Percentiles rank a stretch among this genome's conserved stretches.
phyloP scores from a whole-genome alignment of 2,888 invertebrate species.

The Pandemis cinnamomeana region DNA sequence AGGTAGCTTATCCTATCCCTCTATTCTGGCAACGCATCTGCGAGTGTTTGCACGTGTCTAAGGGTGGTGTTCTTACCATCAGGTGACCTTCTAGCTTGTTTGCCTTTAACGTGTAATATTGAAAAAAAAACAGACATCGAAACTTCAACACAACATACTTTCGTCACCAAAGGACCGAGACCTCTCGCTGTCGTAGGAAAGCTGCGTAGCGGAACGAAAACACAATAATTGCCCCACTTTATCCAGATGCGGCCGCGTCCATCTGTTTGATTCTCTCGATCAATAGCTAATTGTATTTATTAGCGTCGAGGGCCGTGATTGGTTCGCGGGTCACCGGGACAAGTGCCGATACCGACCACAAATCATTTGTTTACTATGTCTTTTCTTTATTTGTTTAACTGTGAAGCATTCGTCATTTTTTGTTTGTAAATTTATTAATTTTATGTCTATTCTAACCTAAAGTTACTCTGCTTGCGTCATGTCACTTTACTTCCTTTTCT shows the following conservation, averaged over 20 bases:
- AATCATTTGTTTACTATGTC: constrained; percentile 29
- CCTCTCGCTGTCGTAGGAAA: background rate
- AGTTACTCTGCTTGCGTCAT: no score
- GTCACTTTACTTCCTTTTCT: no score
- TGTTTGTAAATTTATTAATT: no score
- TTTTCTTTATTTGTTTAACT: no score
- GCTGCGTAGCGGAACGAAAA: constrained; percentile 15
- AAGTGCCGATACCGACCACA: constrained; percentile 20
- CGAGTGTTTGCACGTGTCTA: no score
- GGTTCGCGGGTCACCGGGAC: constrained; percentile 68
- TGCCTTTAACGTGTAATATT: no score
- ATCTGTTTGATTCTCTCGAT: constrained; percentile 57
- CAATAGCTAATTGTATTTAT: constrained; percentile 76
- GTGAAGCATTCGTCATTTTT: no score
- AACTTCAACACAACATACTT: background rate
- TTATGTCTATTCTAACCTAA: no score
- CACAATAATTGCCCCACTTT: constrained; percentile 32
- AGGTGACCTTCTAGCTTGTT: no score
- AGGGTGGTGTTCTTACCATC: no score
- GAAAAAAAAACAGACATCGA: background rate
- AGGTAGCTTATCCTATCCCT: no score
- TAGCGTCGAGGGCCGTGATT: constrained; percentile 67
- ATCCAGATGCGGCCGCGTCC: constrained; percentile 48
- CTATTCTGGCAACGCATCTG: no score
- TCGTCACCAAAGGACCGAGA: background rate